These are phyloP conservation scores for Calameuta idolon DNA, from an alignment of 2,888 invertebrate genomes.

Conservation along the genomic window DNA sequence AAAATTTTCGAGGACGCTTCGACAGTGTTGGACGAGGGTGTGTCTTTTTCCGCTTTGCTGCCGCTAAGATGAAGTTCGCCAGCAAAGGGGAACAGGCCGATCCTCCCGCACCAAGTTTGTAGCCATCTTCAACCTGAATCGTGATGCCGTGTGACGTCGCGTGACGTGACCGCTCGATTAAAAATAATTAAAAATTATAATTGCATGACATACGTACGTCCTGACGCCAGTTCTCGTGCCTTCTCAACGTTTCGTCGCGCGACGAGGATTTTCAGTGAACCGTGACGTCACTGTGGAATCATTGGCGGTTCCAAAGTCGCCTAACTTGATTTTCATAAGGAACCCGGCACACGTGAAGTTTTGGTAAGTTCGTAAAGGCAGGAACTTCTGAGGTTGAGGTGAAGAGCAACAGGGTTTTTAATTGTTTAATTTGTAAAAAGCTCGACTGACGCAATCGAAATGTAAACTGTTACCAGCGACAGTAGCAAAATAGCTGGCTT, in stretches of 20 bases:
- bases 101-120: constrained; percentile 46
- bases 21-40: constrained; percentile 64
- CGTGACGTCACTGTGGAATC: neutral
- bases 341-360: neutral
- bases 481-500: neutral
- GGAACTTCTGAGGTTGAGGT: no score
- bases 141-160: neutral
- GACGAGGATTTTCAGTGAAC: neutral
- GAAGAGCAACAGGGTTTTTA: constrained; percentile 11
- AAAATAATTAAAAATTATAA: neutral
- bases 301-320: neutral
- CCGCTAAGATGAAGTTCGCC: constrained; percentile 70
- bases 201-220: neutral
- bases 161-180: neutral
- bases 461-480: neutral
- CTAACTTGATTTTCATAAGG: neutral
- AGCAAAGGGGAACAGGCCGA: constrained; percentile 74
- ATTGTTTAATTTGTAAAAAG: no score
- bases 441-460: constrained; percentile 11
- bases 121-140: neutral
- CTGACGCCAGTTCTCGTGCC: neutral
- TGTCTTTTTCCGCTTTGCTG: constrained; percentile 78
- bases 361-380: neutral
- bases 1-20: neutral
- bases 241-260: neutral